Conservation (phyloP, 92 coral and sea anemone species). For the Epizoanthus scotinus region DNA sequence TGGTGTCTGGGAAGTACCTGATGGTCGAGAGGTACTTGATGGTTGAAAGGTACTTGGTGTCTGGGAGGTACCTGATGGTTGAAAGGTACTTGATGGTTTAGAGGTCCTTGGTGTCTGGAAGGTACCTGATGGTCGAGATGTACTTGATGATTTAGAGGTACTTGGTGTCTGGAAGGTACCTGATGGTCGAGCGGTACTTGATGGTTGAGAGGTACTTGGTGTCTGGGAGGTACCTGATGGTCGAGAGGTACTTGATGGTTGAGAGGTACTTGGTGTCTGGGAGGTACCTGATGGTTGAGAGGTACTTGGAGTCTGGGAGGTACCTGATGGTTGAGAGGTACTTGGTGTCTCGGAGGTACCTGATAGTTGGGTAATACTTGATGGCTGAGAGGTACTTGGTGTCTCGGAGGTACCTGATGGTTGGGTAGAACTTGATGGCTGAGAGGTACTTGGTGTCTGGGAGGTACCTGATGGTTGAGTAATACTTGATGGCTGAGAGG, state of each 20-base stretch:
- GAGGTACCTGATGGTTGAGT: no score
- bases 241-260: neutral
- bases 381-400: neutral
- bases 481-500: no score
- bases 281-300: slow-evolving; percentile 7
- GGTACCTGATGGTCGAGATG: neutral
- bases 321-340: slow-evolving; percentile 9
- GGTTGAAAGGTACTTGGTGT: neutral
- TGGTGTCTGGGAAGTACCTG: neutral
- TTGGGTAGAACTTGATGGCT: no score
- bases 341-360: neutral
- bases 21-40: neutral
- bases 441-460: no score
- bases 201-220: neutral
- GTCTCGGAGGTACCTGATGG: neutral
- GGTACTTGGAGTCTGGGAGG: slow-evolving; percentile 18
- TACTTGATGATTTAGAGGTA: neutral
- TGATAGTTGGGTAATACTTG: slow-evolving; percentile 22
- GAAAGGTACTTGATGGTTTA: neutral
- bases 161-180: slow-evolving; percentile 17
- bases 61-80: neutral
- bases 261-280: neutral
- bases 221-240: neutral
- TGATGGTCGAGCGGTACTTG: no score
- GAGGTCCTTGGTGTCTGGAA: neutral